These are phyloP conservation scores for Lophius piscatorius DNA, from an alignment of 2,113 vertebrate species.

Conservation along the genomic window DNA sequence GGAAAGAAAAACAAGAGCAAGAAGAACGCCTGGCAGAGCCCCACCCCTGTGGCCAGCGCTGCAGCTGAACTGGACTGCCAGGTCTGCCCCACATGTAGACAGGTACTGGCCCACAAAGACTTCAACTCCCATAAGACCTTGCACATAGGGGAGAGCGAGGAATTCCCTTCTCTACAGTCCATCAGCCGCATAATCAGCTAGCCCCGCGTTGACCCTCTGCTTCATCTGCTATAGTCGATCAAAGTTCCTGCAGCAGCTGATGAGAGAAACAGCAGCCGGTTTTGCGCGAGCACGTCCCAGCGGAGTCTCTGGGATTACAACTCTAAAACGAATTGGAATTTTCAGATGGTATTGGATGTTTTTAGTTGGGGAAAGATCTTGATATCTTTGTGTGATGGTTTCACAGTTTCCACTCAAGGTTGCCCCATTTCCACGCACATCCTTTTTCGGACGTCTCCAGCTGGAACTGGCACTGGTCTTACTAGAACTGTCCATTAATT, in stretches of 20 bases:
- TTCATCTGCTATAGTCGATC: conserved; percentile 1
- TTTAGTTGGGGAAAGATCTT: conserved; percentile 9
- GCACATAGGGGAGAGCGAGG: conserved; percentile 86
- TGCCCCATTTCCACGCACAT: conserved; percentile 11
- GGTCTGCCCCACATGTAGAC: conserved; percentile 91
- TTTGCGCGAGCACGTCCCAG: conserved; percentile 13
- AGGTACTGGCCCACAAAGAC: conserved; percentile 91
- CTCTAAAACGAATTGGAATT: conserved; percentile 6
- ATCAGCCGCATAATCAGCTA: conserved; percentile 94
- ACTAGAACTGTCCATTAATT: conserved; percentile 37
- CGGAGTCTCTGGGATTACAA: conserved; percentile 18
- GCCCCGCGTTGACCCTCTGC: conserved; percentile 40
- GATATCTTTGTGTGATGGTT: conserved; percentile 23
- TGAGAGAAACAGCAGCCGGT: conserved; percentile 10
- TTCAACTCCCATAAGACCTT: conserved; percentile 88
- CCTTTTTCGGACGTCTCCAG: conserved; percentile 28
- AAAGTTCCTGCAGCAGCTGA: conserved; percentile 1
- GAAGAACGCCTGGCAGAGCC: conserved; percentile 86
- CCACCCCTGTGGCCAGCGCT: conserved; percentile 49
- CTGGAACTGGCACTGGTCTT: conserved; percentile 48
- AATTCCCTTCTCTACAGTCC: conserved; percentile 95
- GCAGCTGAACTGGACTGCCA: conserved; percentile 87
- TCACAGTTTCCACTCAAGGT: conserved; percentile 20
- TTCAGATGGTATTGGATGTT: conserved; percentile 14
- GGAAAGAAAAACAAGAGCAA: conserved; percentile 87